Percentiles rank a stretch among this genome's conserved stretches.
Conservation (phyloP, 2,797 vertebrate species). For the Gobio occitaniae region DNA sequence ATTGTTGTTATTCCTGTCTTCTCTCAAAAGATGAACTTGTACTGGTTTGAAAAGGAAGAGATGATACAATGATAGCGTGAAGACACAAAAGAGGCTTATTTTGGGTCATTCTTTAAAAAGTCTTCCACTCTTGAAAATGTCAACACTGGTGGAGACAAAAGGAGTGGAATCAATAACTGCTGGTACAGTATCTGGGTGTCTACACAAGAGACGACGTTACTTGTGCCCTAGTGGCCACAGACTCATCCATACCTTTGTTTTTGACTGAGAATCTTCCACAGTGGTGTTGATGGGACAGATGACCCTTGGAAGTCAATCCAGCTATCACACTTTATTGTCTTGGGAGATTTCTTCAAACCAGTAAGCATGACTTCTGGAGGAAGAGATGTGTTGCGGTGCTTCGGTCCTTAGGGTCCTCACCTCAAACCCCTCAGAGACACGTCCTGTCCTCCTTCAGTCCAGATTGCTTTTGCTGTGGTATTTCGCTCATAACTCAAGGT, state of each 20-base stretch:
- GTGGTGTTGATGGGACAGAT: conserved; percentile 42
- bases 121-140: conserved; percentile 40
- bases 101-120: conserved; percentile 38
- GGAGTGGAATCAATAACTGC: conserved; percentile 46
- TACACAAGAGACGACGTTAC: conserved; percentile 31
- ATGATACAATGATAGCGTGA: conserved; percentile 42
- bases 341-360: conserved; percentile 43
- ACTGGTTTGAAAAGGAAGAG: conserved; percentile 27
- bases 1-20: conserved; percentile 37
- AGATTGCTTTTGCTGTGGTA: conserved; percentile 61
- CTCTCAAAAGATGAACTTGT: conserved; percentile 36
- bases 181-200: conserved; percentile 46
- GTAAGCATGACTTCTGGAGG: conserved; percentile 57
- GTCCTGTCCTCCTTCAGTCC: conserved; percentile 47
- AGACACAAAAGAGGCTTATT: conserved; percentile 46
- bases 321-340: conserved; percentile 57
- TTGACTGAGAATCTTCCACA: conserved; percentile 42
- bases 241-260: conserved; percentile 48
- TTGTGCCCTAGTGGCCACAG: conserved; percentile 43
- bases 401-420: conserved; percentile 43
- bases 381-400: conserved; percentile 43
- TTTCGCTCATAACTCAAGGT: conserved; percentile 57
- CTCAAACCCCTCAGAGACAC: conserved; percentile 48
- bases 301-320: conserved; percentile 51
- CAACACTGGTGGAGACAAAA: conserved; percentile 52